Evolutionary conservation across 2,888 invertebrate genomes (phyloP), one percentile per base, ranked within the genome.

Genomic region (Tenthredo scrophulariae): DNA sequence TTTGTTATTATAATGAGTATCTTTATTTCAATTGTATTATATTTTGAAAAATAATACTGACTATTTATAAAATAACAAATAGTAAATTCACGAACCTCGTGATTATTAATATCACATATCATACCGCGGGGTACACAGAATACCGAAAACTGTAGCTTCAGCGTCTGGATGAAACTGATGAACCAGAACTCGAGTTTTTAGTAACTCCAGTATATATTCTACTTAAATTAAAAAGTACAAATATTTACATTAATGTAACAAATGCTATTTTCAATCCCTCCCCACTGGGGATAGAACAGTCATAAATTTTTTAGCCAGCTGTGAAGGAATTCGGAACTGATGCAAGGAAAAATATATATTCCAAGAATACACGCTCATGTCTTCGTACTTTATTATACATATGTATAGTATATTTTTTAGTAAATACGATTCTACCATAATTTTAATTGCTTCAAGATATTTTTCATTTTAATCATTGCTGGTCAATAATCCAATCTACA

Each of bases 161-260:
- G 7, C 22, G 62, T 15, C 37, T 62, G 40, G n/a, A 80, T 22
- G 37, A 40, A 40, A 62, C 80, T 80, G 80, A 37, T 15, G 37
- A 58, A 26, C 22, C 40, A 80, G 40, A 80, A 62, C 37, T 40
- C 29, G 22, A 83, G 26, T 40, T 83, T 54, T 70, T n/a, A 70
- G 67, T 46, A 67, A 50, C 83, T 67, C 29, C n/a, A 9, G 46
- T 33, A 70, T 37, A 37, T 29, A 83, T 29, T 33, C 67, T 15
- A 33, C 67, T 29, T n/a, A 67, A 83, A 67, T 46, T 54, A n/a
- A 46, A 83, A 67, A 67, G 7, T 67, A 9, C 67, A 67, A 83
- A 83, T 67, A 83, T 83, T 83, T 83, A 83, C 37, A 70, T 43
- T 37, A 10, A 22, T n/a, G 40, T 22, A 67, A 80, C 26, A 62